A percentile compares a stretch with the other conserved stretches of the same genome.
These are phyloP conservation scores for Acanthopagrus latus DNA, from an alignment of 2,797 vertebrate species.

Conservation along the genomic window DNA sequence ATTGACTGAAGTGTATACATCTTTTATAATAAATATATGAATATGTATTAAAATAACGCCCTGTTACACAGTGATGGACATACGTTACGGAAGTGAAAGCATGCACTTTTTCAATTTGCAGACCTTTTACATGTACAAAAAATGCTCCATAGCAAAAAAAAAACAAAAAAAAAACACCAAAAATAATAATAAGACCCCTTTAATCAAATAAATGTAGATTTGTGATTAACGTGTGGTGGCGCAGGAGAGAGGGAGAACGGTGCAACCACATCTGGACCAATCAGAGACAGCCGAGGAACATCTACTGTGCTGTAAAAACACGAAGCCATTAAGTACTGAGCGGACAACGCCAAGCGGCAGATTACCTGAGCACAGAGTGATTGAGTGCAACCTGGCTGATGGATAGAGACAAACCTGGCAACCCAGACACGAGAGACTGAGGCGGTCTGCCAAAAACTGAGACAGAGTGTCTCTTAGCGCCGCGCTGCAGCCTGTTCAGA, in stretches of 20 bases:
- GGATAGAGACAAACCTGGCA: conserved; percentile 39
- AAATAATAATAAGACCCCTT: too few species aligned
- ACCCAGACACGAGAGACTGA: background rate
- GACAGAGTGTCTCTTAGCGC: background rate
- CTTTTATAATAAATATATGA: too few species aligned
- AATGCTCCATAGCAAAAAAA: too few species aligned
- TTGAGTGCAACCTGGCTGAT: conserved; percentile 5
- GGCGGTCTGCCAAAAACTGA: conserved; percentile 4
- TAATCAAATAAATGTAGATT: conserved; percentile 69
- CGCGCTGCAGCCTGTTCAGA: background rate
- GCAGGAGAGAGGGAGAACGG: background rate
- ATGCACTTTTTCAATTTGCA: too few species aligned
- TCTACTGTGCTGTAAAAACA: conserved; percentile 13
- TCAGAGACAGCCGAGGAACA: background rate
- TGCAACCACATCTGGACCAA: background rate
- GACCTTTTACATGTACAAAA: too few species aligned
- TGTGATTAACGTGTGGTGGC: conserved; percentile 55
- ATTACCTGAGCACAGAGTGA: conserved; percentile 12
- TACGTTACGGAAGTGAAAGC: too few species aligned
- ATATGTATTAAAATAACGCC: too few species aligned
- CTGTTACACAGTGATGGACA: too few species aligned
- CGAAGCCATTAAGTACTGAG: background rate
- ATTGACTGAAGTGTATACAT: too few species aligned
- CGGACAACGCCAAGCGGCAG: background rate
- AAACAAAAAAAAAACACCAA: too few species aligned